These are phyloP conservation scores for Heliconius charithonia DNA, from an alignment of 2,888 invertebrate genomes.

Conservation along the genomic window DNA sequence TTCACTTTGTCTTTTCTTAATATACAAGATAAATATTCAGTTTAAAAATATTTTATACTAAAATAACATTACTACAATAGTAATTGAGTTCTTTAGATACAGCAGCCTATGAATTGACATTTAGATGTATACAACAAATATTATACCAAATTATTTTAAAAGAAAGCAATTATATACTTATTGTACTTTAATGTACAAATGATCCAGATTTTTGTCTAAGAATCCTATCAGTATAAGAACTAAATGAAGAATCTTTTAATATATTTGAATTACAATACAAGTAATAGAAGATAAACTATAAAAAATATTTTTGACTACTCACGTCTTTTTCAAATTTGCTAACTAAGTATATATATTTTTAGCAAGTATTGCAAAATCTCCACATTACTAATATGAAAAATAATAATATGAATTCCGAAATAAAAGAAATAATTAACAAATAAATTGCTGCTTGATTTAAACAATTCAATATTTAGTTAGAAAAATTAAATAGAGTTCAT, in stretches of 20 bases:
- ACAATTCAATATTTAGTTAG: neutral
- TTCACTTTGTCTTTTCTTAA: constrained; percentile 65
- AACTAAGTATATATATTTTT: neutral
- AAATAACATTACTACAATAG: constrained; percentile 67
- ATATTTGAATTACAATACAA: neutral
- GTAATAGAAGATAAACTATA: neutral
- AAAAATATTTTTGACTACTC: neutral
- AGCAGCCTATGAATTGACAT: constrained; percentile 78
- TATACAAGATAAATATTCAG: constrained; percentile 71
- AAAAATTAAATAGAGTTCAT: constrained; percentile 3
- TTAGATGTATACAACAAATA: constrained; percentile 47
- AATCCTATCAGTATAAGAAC: neutral
- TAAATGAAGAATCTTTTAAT: neutral
- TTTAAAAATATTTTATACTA: constrained; percentile 69
- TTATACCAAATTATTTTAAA: neutral
- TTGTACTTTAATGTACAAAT: constrained; percentile 5
- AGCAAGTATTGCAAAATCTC: neutral
- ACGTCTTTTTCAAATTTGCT: neutral
- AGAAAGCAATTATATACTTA: neutral
- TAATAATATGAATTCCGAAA: neutral
- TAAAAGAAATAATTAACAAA: neutral
- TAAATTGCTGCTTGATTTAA: constrained; percentile 1
- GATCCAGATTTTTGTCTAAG: neutral
- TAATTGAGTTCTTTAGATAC: constrained; percentile 73
- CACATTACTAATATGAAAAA: neutral